Evolutionary conservation across 2,797 vertebrate genomes (phyloP).

Genomic region (Lateolabrax maculatus): DNA sequence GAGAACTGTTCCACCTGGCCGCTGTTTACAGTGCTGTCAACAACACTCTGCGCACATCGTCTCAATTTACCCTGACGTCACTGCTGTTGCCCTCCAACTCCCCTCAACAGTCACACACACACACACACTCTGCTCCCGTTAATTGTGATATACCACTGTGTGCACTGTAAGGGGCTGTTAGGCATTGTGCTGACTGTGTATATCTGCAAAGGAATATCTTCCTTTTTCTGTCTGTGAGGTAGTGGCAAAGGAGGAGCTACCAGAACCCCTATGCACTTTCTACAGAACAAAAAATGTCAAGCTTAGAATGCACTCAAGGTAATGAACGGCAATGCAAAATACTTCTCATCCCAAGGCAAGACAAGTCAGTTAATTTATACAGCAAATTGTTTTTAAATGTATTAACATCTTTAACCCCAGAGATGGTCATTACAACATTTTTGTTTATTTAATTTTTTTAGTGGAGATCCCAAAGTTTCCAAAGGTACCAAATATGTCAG

Average conservation of each 20-base stretch:
- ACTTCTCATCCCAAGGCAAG: background rate
- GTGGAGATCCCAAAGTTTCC: background rate
- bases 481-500: background rate
- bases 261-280: background rate
- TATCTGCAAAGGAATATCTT: constrained; percentile 32
- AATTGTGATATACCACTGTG: constrained; percentile 57
- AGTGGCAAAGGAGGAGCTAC: background rate
- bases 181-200: constrained; percentile 54
- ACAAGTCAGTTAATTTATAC: background rate
- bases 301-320: background rate
- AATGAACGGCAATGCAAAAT: constrained; percentile 8
- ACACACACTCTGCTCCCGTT: constrained; percentile 33
- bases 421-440: background rate
- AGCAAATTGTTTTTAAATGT: background rate
- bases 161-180: constrained; percentile 23
- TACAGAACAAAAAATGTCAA: background rate
- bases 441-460: background rate
- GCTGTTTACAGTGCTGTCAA: constrained; percentile 77
- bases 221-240: constrained; percentile 23
- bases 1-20: constrained; percentile 77
- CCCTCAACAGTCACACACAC: constrained; percentile 58
- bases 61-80: constrained; percentile 73
- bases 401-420: background rate
- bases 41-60: constrained; percentile 59
- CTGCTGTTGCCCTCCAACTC: constrained; percentile 65